Evolutionary conservation across 2,797 vertebrate species (phyloP).

Genomic region (Takifugu rubripes): DNA sequence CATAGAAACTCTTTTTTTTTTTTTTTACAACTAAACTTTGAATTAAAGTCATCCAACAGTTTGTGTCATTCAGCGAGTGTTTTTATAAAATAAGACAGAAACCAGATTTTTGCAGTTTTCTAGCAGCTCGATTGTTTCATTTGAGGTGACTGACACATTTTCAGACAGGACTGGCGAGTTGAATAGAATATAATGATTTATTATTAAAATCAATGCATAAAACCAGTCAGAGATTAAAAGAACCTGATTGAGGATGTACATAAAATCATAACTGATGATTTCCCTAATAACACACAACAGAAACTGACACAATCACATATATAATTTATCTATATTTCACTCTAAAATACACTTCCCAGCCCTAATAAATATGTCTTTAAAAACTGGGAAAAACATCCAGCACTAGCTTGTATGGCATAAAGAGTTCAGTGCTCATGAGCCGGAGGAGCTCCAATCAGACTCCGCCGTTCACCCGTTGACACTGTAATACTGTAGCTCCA

Average conservation of each 20-base stretch:
- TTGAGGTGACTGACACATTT: too few relatives aligned
- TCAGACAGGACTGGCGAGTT: too few relatives aligned
- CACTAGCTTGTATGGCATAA: neutral
- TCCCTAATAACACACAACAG: conserved; percentile 16
- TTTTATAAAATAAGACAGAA: conserved; percentile 5
- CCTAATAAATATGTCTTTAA: conserved; percentile 39
- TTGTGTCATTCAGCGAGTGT: neutral
- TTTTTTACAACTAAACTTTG: conserved; percentile 67
- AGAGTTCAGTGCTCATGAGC: conserved; percentile 18
- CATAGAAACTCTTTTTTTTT: conserved; percentile 24
- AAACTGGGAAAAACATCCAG: neutral
- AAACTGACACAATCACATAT: conserved; percentile 38
- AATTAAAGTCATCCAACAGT: conserved; percentile 71
- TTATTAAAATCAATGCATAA: too few relatives aligned
- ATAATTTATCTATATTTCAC: conserved; percentile 19
- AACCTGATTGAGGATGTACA: neutral
- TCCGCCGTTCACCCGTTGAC: neutral
- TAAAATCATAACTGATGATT: conserved; percentile 19
- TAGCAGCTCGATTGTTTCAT: too few relatives aligned
- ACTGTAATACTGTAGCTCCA: conserved; percentile 7
- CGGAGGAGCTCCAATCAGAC: conserved; percentile 1
- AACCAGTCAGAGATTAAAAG: conserved; percentile 20
- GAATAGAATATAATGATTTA: too few relatives aligned
- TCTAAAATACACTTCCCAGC: conserved; percentile 25
- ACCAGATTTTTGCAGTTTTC: too few relatives aligned